Conservation (phyloP, 2,888 invertebrate genomes). For the Drosophila merina region DNA sequence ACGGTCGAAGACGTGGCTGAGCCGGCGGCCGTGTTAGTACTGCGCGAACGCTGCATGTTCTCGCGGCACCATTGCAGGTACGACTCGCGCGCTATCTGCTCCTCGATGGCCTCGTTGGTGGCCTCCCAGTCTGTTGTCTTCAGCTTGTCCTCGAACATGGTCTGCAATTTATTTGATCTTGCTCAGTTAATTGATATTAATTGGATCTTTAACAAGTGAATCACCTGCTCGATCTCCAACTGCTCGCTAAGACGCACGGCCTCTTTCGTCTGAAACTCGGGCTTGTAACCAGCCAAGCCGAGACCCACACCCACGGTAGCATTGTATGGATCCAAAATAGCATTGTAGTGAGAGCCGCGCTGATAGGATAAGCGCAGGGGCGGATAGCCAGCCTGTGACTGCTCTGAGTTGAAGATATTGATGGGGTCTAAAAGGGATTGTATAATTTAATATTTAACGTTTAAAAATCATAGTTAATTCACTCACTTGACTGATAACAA, state of each 20-base stretch:
- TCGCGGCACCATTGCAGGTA: slow-evolving; percentile 92
- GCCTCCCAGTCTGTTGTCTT: slow-evolving; percentile 96
- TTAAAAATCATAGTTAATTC: neutral
- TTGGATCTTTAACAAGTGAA: neutral
- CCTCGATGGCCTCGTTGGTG: slow-evolving; percentile 94
- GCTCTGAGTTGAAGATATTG: slow-evolving; percentile 92
- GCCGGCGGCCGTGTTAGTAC: slow-evolving; percentile 60
- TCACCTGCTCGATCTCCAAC: slow-evolving; percentile 90
- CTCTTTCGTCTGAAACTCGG: slow-evolving; percentile 89
- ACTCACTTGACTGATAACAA: slow-evolving; percentile 82
- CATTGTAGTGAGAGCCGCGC: slow-evolving; percentile 94
- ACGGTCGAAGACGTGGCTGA: slow-evolving; percentile 80
- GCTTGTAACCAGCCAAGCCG: slow-evolving; percentile 92
- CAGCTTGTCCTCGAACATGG: slow-evolving; percentile 95
- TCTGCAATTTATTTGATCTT: slow-evolving; percentile 83
- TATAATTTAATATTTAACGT: neutral
- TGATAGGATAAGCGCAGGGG: slow-evolving; percentile 94
- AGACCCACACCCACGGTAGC: slow-evolving; percentile 92
- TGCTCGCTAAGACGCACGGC: slow-evolving; percentile 92
- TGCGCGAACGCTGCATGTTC: slow-evolving; percentile 85
- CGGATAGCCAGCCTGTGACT: slow-evolving; percentile 89
- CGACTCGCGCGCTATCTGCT: slow-evolving; percentile 93
- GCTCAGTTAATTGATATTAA: neutral
- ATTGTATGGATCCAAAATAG: slow-evolving; percentile 93
- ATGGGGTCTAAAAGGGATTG: slow-evolving; percentile 88